phyloP scores from a whole-genome alignment of 64 coral and sea anemone genomes.

The Dendrophyllia cribrosa region DNA sequence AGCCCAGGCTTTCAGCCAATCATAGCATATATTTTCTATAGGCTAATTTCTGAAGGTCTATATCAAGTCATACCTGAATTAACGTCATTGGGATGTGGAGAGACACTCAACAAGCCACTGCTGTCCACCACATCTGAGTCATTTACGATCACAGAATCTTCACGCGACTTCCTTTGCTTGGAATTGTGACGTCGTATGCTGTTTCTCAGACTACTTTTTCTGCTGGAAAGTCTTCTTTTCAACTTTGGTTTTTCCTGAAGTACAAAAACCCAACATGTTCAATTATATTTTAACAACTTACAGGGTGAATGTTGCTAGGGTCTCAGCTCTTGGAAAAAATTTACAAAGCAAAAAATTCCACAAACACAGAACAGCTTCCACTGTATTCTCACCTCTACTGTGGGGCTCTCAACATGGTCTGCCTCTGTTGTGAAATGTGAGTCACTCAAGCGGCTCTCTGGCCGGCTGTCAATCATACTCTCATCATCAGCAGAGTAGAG shows the following conservation, averaged over 20 bases:
- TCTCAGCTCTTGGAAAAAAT: too few species aligned
- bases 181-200: constrained; percentile 96
- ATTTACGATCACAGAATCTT: constrained; percentile 39
- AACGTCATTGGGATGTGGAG: constrained; percentile 27
- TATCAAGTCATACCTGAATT: constrained; percentile 62
- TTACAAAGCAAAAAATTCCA: too few species aligned
- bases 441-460: constrained; percentile 71
- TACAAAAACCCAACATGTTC: background rate
- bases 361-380: background rate
- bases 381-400: background rate
- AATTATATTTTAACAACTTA: background rate
- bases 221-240: constrained; percentile 82
- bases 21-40: too few species aligned
- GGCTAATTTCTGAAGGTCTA: too few species aligned
- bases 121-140: constrained; percentile 76
- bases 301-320: background rate
- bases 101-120: constrained; percentile 32
- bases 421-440: constrained; percentile 58
- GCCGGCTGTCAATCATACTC: constrained; percentile 82
- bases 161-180: constrained; percentile 59
- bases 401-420: constrained; percentile 32
- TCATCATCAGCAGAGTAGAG: constrained; percentile 95
- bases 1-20: too few species aligned
- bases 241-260: constrained; percentile 70
- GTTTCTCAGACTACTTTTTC: constrained; percentile 92